phyloP scores from a whole-genome alignment of 2,797 vertebrate species.

The Myotis pilosus region DNA sequence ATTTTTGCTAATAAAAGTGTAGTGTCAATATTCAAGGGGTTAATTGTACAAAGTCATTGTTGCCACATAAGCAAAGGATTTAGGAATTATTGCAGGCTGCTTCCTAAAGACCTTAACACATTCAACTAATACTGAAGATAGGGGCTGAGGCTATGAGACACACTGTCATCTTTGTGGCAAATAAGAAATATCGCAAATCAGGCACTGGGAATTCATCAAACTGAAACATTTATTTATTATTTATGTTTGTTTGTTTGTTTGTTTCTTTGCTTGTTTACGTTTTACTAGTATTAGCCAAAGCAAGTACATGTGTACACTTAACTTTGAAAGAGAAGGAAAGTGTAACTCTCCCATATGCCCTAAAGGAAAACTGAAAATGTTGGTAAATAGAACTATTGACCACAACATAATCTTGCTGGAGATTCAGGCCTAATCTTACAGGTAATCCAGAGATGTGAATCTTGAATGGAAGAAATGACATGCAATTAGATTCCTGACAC shows the following conservation, averaged over 20 bases:
- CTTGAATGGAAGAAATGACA: neutral
- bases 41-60: constrained; percentile 57
- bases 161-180: neutral
- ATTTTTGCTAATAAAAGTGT: constrained; percentile 56
- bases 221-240: neutral
- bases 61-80: constrained; percentile 18
- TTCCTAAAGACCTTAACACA: neutral
- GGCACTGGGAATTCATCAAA: neutral
- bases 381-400: neutral
- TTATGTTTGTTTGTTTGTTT: neutral
- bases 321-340: neutral
- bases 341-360: neutral
- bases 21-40: constrained; percentile 67
- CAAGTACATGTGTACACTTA: neutral
- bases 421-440: neutral
- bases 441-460: neutral
- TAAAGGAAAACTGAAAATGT: neutral
- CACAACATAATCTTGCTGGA: neutral
- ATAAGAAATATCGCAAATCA: neutral
- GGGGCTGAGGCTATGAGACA: too few relatives aligned
- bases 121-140: neutral
- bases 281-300: neutral
- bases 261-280: neutral
- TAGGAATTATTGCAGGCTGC: neutral
- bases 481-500: neutral